These are phyloP conservation scores for Quiscalus mexicanus DNA, from an alignment of 2,113 vertebrate species.

Conservation along the genomic window DNA sequence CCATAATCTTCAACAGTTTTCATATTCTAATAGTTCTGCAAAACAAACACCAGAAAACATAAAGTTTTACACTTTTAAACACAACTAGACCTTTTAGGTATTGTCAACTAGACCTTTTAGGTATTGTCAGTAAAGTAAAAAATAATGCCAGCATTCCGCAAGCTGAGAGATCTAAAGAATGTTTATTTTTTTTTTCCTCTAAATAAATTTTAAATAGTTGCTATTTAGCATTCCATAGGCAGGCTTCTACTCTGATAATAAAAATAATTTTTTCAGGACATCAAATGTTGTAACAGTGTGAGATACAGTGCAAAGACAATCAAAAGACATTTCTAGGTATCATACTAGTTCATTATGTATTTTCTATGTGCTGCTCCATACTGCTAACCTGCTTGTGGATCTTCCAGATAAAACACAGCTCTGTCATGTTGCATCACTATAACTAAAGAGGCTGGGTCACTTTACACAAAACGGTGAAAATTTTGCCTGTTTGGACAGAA, in stretches of 20 bases:
- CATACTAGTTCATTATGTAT: background rate
- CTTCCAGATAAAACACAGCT: background rate
- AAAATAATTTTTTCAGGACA: background rate
- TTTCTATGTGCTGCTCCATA: background rate
- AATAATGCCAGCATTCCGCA: background rate
- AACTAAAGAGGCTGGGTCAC: background rate
- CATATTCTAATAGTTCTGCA: background rate
- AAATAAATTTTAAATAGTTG: background rate
- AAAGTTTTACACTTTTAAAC: background rate
- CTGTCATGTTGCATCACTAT: background rate
- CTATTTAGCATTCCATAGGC: background rate
- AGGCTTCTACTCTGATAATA: background rate
- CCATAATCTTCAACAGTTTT: conserved; percentile 9
- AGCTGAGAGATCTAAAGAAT: background rate
- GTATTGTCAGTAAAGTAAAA: background rate
- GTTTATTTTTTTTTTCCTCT: background rate
- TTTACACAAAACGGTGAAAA: background rate
- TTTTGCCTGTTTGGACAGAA: background rate
- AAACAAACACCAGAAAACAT: background rate
- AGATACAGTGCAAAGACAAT: background rate
- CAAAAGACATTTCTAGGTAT: background rate
- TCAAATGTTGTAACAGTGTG: background rate
- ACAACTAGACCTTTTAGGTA: background rate
- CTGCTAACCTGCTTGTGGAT: background rate
- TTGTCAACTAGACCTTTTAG: background rate